A percentile compares a stretch with the other conserved stretches of the same genome.
Evolutionary conservation across 2,113 vertebrate species (phyloP).

Genomic region (Nothobranchius furzeri): DNA sequence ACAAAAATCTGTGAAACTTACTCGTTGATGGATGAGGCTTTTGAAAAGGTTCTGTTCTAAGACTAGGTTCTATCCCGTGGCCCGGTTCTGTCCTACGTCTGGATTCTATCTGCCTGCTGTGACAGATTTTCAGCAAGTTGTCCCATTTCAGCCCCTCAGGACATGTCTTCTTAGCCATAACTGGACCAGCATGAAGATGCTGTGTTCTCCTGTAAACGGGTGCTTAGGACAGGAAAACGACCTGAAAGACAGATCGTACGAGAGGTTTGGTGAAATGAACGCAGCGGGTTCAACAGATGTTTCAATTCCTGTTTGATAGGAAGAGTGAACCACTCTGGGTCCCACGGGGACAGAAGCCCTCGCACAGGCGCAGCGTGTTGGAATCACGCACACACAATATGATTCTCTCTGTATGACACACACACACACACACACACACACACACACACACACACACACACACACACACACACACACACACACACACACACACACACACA

Average conservation of each 20-base stretch:
- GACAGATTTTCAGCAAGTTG: constrained; percentile 5
- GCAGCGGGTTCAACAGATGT: constrained; percentile 44
- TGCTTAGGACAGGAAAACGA: constrained; percentile 6
- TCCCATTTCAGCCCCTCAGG: constrained; percentile 34
- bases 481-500: too few relatives aligned
- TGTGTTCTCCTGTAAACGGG: constrained; percentile 1
- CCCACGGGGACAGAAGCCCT: constrained; percentile 32
- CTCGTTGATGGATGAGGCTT: constrained; percentile 20
- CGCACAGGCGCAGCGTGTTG: constrained; percentile 2
- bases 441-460: too few relatives aligned
- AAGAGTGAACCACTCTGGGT: constrained; percentile 64
- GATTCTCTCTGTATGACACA: too few relatives aligned
- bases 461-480: too few relatives aligned
- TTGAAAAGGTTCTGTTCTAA: too few relatives aligned
- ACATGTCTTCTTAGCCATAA: constrained; percentile 49
- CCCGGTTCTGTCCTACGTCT: background rate
- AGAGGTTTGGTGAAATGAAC: constrained; percentile 32
- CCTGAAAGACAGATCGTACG: background rate
- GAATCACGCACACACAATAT: background rate
- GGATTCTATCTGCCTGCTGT: rapidly evolving
- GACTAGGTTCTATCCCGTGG: too few relatives aligned
- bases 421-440: too few relatives aligned
- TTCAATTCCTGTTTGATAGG: constrained; percentile 76
- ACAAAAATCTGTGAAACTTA: constrained; percentile 19
- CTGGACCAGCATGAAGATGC: background rate